A percentile compares a stretch with the other conserved stretches of the same genome.
Evolutionary conservation across 2,797 vertebrate species (phyloP).

Genomic region (Malacoctenus gilli): DNA sequence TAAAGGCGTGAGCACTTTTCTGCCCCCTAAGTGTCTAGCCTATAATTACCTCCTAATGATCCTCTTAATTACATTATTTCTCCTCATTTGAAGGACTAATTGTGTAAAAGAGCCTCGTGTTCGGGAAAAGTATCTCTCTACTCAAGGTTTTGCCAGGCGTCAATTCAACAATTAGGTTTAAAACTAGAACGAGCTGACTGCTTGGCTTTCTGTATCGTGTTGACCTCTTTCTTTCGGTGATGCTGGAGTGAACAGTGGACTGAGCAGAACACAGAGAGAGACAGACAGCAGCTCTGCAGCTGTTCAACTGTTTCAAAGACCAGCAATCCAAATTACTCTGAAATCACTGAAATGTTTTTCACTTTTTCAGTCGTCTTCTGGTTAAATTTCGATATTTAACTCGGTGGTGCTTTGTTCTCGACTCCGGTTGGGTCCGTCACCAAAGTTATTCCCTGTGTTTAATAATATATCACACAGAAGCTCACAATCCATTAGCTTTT

Average conservation of each 20-base stretch:
- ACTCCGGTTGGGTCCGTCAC: neutral
- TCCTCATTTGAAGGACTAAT: neutral
- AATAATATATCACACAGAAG: neutral
- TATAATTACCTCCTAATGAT: slow-evolving; percentile 4
- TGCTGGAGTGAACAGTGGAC: too few species aligned
- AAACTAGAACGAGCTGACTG: too few species aligned
- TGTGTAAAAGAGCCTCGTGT: neutral
- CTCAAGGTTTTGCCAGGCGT: neutral
- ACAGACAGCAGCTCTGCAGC: too few species aligned
- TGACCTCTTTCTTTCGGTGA: too few species aligned
- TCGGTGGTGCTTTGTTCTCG: too few species aligned
- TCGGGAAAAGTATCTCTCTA: neutral
- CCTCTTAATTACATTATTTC: neutral
- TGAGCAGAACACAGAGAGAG: too few species aligned
- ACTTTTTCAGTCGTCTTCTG: too few species aligned
- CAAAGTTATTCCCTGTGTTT: neutral
- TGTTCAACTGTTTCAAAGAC: too few species aligned
- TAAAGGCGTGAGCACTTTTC: neutral
- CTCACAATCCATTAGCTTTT: neutral
- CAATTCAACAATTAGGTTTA: neutral
- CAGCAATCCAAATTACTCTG: too few species aligned
- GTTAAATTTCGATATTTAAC: too few species aligned
- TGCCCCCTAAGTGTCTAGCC: neutral
- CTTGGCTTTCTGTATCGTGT: too few species aligned
- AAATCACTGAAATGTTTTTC: too few species aligned